Evolutionary conservation across 53 echinoderm and acorn worm species (phyloP).

Genomic region (Holothuria scabra): DNA sequence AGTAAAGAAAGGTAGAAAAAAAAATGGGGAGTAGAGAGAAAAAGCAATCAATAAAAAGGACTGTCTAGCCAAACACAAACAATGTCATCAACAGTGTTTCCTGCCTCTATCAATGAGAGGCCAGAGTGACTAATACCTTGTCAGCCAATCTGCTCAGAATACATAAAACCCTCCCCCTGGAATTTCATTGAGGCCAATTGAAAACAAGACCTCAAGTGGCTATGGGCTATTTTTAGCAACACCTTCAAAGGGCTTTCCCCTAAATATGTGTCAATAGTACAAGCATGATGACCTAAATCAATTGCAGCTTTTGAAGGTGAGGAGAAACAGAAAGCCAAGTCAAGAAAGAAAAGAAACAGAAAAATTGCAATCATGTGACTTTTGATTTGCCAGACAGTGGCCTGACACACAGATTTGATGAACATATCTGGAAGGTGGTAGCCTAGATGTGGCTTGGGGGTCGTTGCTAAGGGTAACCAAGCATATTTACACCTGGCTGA

Average conservation of each 20-base stretch:
- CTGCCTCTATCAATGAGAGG: constrained; percentile 47
- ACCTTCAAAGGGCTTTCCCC: constrained; percentile 46
- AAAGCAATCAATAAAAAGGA: constrained; percentile 32
- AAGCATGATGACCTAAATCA: constrained; percentile 42
- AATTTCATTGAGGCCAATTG: constrained; percentile 60
- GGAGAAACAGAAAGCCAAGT: constrained; percentile 22
- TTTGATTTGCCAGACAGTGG: constrained; percentile 32
- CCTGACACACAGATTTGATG: constrained; percentile 1
- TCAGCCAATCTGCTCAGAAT: constrained; percentile 50
- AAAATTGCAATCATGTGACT: constrained; percentile 20
- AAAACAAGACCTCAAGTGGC: constrained; percentile 60
- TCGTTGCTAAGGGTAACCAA: constrained; percentile 40
- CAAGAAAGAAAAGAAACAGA: constrained; percentile 7
- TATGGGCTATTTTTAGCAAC: constrained; percentile 51
- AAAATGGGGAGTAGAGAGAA: neutral
- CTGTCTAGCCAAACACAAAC: constrained; percentile 42
- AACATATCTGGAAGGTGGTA: neutral
- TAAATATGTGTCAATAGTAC: constrained; percentile 52
- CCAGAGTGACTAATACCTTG: constrained; percentile 52
- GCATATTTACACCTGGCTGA: constrained; percentile 50
- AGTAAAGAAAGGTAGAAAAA: neutral
- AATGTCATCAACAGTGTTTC: constrained; percentile 48
- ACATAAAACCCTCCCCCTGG: constrained; percentile 55
- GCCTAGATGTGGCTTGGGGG: constrained; percentile 45
- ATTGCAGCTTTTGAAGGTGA: constrained; percentile 42